Evolutionary conservation across 2,797 vertebrate species (phyloP).

Genomic region (Schizopygopsis malacanthus): DNA sequence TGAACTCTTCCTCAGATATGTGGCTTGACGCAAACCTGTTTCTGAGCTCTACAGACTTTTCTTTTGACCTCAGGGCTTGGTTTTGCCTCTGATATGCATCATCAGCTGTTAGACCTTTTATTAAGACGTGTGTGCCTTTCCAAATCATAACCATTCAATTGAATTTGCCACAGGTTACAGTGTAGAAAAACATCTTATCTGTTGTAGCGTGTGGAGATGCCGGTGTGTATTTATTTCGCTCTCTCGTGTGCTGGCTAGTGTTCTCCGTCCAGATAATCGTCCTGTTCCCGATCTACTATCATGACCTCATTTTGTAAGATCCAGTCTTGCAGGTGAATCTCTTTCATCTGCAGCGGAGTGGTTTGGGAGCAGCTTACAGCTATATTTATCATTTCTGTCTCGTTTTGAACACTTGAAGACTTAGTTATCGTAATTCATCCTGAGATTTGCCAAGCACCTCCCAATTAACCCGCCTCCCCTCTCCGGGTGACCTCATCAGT

Average conservation of each 20-base stretch:
- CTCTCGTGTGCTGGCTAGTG: slow-evolving; percentile 49
- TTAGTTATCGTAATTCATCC: slow-evolving; percentile 79
- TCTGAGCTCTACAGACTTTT: too few relatives aligned
- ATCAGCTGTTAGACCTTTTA: too few relatives aligned
- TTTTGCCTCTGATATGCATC: too few relatives aligned
- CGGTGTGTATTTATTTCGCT: slow-evolving; percentile 62
- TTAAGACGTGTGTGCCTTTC: too few relatives aligned
- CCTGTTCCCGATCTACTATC: slow-evolving; percentile 69
- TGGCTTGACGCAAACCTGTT: too few relatives aligned
- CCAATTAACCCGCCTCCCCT: slow-evolving; percentile 78
- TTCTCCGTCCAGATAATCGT: slow-evolving; percentile 68
- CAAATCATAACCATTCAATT: too few relatives aligned
- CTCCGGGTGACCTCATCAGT: slow-evolving; percentile 78
- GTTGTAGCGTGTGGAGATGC: not conserved
- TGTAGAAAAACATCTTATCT: slow-evolving; percentile 10
- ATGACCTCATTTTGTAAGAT: slow-evolving; percentile 76
- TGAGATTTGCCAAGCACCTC: slow-evolving; percentile 76
- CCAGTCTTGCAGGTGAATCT: slow-evolving; percentile 69
- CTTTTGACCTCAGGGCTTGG: too few relatives aligned
- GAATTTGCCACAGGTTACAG: too few relatives aligned
- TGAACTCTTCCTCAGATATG: too few relatives aligned
- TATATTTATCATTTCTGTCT: slow-evolving; percentile 71
- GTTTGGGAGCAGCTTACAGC: slow-evolving; percentile 66
- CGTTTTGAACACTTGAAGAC: slow-evolving; percentile 71
- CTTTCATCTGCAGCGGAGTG: slow-evolving; percentile 61